Percentiles rank a stretch among this genome's conserved stretches.
phyloP scores from a whole-genome alignment of 2,113 vertebrate genomes.

The Colossoma macropomum region DNA sequence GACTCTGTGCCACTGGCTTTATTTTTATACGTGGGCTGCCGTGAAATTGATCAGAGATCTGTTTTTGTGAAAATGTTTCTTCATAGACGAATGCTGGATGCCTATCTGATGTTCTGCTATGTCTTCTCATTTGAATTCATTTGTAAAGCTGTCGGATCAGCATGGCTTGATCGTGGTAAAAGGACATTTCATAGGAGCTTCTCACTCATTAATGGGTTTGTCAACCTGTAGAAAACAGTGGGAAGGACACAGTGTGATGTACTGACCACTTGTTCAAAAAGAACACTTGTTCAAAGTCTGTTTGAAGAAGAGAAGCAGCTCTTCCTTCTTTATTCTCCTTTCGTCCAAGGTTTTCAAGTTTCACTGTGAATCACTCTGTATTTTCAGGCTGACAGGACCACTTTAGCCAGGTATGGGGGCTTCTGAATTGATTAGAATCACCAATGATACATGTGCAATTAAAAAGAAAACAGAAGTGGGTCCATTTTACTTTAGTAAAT shows the following conservation, averaged over 20 bases:
- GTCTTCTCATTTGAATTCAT: neutral
- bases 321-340: neutral
- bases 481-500: too few species aligned
- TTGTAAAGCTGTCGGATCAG: neutral
- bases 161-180: neutral
- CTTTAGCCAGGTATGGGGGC: neutral
- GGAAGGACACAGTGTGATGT: neutral
- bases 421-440: neutral
- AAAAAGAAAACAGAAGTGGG: too few species aligned
- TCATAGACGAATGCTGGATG: neutral
- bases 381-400: neutral
- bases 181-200: neutral
- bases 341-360: too few species aligned
- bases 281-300: too few species aligned
- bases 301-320: neutral
- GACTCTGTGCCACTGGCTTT: neutral
- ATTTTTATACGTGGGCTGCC: neutral
- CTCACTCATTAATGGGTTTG: neutral
- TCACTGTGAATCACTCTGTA: neutral
- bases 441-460: neutral
- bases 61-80: neutral
- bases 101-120: neutral
- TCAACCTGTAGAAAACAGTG: neutral
- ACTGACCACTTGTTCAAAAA: neutral
- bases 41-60: conserved; percentile 23